Percentiles rank a stretch among this genome's conserved stretches.
Evolutionary conservation across 2,797 vertebrate genomes (phyloP).

Genomic region (Acanthiza pusilla): DNA sequence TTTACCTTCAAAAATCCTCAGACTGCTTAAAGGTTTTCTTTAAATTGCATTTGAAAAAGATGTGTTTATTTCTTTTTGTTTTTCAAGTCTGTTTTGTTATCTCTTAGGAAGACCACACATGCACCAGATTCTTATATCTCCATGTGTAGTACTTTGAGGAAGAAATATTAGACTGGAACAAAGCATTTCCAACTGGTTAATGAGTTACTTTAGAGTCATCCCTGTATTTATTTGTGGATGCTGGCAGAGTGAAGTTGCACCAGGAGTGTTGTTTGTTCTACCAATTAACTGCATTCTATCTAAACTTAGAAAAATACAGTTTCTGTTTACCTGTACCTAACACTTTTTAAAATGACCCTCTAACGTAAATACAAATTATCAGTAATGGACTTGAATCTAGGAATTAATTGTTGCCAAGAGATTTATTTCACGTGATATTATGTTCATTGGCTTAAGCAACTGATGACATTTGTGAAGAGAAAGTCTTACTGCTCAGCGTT

Average conservation of each 20-base stretch:
- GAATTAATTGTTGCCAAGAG: slow-evolving; percentile 52
- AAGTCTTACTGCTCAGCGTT: not conserved
- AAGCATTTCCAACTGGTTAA: not conserved
- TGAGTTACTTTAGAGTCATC: not conserved
- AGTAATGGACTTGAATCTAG: not conserved
- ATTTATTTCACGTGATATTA: slow-evolving; percentile 42
- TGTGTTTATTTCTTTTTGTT: not conserved
- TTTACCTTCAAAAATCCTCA: not conserved
- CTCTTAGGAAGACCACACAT: not conserved
- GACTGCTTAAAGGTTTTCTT: not conserved
- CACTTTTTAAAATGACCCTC: not conserved
- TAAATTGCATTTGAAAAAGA: not conserved
- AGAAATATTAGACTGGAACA: not conserved
- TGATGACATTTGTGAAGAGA: slow-evolving; percentile 20
- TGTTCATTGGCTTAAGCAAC: slow-evolving; percentile 43
- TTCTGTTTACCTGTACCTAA: slow-evolving; percentile 9
- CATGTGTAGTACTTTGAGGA: not conserved
- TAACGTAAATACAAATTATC: slow-evolving; percentile 38
- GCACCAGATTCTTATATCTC: not conserved
- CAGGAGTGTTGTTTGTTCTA: not conserved
- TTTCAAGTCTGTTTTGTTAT: not conserved
- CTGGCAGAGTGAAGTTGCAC: not conserved
- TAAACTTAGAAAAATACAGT: not conserved
- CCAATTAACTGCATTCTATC: slow-evolving; percentile 13
- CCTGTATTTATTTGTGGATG: not conserved